Conservation (phyloP, 2,888 invertebrate species). For the Clitarchus hookeri region DNA sequence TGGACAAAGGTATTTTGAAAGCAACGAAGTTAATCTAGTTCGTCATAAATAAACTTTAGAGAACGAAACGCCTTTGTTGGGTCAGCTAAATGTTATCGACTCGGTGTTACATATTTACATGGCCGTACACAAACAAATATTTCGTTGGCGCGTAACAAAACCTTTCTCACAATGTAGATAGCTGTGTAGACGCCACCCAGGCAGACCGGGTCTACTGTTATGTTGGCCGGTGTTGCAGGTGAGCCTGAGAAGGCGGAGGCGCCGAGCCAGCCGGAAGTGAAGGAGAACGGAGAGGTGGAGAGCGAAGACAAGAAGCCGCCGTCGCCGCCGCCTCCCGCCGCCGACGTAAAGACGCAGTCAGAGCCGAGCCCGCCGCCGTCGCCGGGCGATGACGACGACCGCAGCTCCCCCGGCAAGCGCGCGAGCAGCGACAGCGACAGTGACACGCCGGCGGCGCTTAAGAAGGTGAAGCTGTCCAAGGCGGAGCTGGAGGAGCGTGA, state of each 20-base stretch:
- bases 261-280: not conserved
- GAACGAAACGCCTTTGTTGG: too few relatives aligned
- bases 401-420: constrained; percentile 24
- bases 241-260: not conserved
- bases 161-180: too few relatives aligned
- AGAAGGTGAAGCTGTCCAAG: constrained; percentile 33
- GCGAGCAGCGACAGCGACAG: constrained; percentile 40
- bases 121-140: too few relatives aligned
- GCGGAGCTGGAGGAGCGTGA: constrained; percentile 40
- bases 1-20: too few relatives aligned
- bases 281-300: not conserved
- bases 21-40: too few relatives aligned
- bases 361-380: constrained; percentile 26
- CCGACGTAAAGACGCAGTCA: constrained; percentile 18
- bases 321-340: constrained; percentile 22
- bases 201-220: too few relatives aligned
- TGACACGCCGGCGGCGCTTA: constrained; percentile 33
- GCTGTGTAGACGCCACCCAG: too few relatives aligned
- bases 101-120: too few relatives aligned
- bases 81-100: too few relatives aligned
- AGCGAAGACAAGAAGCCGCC: not conserved
- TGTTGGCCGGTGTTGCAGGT: not conserved
- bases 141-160: too few relatives aligned
- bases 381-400: constrained; percentile 25
- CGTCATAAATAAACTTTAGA: too few relatives aligned